These are phyloP conservation scores for Austrolebias charrua DNA, from an alignment of 2,797 vertebrate species.

Conservation along the genomic window DNA sequence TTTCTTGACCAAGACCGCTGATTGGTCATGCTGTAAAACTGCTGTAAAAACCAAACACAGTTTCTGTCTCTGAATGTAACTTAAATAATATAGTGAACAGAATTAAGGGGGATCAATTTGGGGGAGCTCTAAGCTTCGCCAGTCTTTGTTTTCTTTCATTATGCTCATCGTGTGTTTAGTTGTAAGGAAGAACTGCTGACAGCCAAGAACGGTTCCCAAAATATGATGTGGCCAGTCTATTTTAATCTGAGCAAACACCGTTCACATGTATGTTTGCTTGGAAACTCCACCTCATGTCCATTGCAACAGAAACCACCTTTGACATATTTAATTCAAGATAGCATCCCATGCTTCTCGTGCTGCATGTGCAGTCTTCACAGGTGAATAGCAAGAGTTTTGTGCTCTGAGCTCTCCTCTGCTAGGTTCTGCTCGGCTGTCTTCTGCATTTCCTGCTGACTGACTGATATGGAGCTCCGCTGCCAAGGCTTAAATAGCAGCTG, in stretches of 20 bases:
- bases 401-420: constrained; percentile 42
- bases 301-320: constrained; percentile 53
- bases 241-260: constrained; percentile 42
- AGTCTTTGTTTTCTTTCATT: constrained; percentile 46
- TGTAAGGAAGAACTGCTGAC: constrained; percentile 43
- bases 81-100: not conserved
- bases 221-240: constrained; percentile 49
- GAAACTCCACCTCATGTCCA: constrained; percentile 62
- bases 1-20: too few relatives aligned
- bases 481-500: constrained; percentile 83
- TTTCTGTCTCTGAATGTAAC: not conserved
- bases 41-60: not conserved
- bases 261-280: constrained; percentile 41
- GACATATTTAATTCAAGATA: constrained; percentile 58
- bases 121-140: constrained; percentile 12
- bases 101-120: constrained; percentile 4
- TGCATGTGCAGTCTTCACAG: constrained; percentile 16
- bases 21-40: too few relatives aligned
- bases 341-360: constrained; percentile 39
- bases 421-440: constrained; percentile 54
- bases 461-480: constrained; percentile 75
- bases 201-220: constrained; percentile 43
- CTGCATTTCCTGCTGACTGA: constrained; percentile 70
- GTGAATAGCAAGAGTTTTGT: constrained; percentile 33
- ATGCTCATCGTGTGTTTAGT: constrained; percentile 48